Base-by-base conservation (phyloP, 2,113 vertebrate species). In the Corynorhinus townsendii region DNA sequence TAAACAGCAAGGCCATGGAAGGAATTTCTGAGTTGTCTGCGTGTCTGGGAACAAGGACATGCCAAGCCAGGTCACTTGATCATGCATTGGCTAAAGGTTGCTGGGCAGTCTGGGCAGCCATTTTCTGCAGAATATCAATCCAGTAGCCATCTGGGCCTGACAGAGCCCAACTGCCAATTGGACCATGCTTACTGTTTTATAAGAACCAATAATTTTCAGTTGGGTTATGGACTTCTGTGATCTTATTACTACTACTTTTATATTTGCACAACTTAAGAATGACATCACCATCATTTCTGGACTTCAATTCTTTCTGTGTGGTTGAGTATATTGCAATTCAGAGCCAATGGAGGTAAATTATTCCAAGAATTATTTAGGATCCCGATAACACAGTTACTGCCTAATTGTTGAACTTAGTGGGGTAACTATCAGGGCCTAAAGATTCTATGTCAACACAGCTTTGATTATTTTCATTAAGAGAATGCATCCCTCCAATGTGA, bases 21-120 rank as follows among this genome's bases (percentile, higher is more conserved):
- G 17, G 33, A 6, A 9, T 24, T n/a, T 4, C 4, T 28, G 9
- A 38, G 38, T 7, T 4, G 35, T 35, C 22, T 49, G 56, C 22
- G 40, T 10, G 2, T 1, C 7, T 1, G 22, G 3, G 19, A 26
- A 22, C 16, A 40, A 33, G n/a, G 40, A 22, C 28, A 62, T 0
- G 0, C 20, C 3, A 4, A 15, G 0, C 30, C 3, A 9, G 11
- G 0, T 26, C 16, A 20, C 38, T 45, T 20, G 20, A 1, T 26
- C n/a, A 2, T 0, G 4, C 7, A 28, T 19, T 79, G 47, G 26
- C 22, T 30, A 38, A 45, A 45, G 20, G 33, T 17, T 30, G 35
- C 1, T 11, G 11, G 15, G 6, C 17, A n/a, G 35, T 47, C 8
- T 4, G 22, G 30, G 35, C 12, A 64, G 40, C 17, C 11, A 8